Base-by-base conservation (phyloP, 2,888 invertebrate genomes). In the Yponomeuta evonymella region DNA sequence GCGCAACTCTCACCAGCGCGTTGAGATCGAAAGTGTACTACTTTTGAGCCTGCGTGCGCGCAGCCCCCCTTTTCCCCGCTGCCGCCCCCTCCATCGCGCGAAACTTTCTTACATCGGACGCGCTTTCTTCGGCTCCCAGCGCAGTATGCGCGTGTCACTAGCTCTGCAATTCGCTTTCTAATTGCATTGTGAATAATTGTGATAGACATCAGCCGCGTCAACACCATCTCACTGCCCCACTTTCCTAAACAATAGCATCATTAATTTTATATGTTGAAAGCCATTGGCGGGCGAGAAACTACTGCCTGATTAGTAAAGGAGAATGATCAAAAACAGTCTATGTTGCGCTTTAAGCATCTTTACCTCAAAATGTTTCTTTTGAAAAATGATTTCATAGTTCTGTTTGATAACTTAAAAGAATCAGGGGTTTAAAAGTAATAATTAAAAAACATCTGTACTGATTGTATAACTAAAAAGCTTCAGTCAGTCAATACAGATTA, bases 1-100 rank as follows among this genome's bases (percentile, higher is more conserved):
- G 89, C 90, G 90, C 92, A 93, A 93, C 93, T 93, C 91, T 91
- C 89, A 90, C 90, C 83, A 79, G 78, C 81, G 87, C 84, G 86
- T 86, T 77, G 88, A 90, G 88, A 92, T 89, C 86, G 92, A 91
- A 90, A 90, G 91, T 92, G 91, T 90, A 88, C 90, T 83, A 92
- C 92, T 89, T 90, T 83, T 77, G 83, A 81, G 77, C 81, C 84
- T 89, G 91, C 90, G 91, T 87, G 85, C 83, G 90, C 89, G 88
- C 90, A 87, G 75, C 76, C 79, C 81, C 79, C 80, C 79, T 73
- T 71, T 66, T 58, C 72, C 73, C 78, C 77, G n/a, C 70, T 70
- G 72, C 71, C 72, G 71, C 69, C 58, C 71, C 76, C 78, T 75
- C 80, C 76, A 78, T 77, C 76, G 78, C 74, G 75, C 78, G 79